phyloP scores from a whole-genome alignment of 2,113 vertebrate species.

The Psittacula cyanocephala region DNA sequence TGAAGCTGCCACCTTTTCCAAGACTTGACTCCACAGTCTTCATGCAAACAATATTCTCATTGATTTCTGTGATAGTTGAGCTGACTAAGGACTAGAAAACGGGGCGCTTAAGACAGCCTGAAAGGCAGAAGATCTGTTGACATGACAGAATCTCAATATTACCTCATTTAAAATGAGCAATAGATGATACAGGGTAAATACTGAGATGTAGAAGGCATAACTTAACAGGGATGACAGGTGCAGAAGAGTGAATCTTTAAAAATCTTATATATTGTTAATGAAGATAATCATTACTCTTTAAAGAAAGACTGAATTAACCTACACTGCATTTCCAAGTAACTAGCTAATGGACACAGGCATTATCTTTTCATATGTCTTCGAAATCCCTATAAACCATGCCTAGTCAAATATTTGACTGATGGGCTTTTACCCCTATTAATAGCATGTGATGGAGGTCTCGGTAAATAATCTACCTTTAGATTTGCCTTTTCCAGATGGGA shows the following conservation, averaged over 20 bases:
- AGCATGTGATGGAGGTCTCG: neutral
- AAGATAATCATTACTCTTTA: constrained; percentile 67
- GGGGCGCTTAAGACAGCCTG: neutral
- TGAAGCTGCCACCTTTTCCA: neutral
- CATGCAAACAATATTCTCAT: constrained; percentile 15
- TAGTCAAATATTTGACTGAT: constrained; percentile 49
- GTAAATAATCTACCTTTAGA: constrained; percentile 30
- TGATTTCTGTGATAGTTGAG: constrained; percentile 18
- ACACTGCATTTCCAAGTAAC: constrained; percentile 52
- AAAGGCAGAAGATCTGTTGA: constrained; percentile 41
- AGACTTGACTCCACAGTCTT: neutral
- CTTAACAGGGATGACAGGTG: constrained; percentile 13
- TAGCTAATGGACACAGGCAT: constrained; percentile 63
- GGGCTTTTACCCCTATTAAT: constrained; percentile 54
- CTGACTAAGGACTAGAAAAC: constrained; percentile 53
- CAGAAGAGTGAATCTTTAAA: constrained; percentile 50
- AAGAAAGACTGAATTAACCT: constrained; percentile 55
- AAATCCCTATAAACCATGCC: constrained; percentile 52
- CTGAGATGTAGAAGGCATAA: neutral
- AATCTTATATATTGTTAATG: constrained; percentile 68
- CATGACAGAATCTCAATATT: constrained; percentile 52
- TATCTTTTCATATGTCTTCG: constrained; percentile 36
- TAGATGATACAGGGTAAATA: constrained; percentile 1
- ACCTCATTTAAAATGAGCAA: constrained; percentile 50
- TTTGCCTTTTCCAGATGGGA: neutral